Conservation (phyloP, 1,140 invertebrate genomes). For the Zaprionus ornatus region DNA sequence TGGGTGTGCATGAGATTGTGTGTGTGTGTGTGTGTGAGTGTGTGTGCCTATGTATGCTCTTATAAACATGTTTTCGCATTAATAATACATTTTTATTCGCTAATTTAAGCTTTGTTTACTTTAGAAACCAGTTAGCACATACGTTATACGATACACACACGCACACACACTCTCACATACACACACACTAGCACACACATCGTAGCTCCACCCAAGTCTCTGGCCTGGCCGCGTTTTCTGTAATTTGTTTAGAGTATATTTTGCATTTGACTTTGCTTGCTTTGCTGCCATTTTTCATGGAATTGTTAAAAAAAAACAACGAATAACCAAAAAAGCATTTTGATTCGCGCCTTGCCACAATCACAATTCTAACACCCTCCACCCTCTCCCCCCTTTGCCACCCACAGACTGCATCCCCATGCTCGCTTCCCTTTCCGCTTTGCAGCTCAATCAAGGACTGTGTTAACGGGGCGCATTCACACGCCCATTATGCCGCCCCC, state of each 20-base stretch:
- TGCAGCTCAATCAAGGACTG: conserved; percentile 8
- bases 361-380: conserved; percentile 7
- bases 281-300: conserved; percentile 15
- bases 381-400: not conserved
- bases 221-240: conserved; percentile 33
- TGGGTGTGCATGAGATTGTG: conserved; percentile 4
- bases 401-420: not conserved
- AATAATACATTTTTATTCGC: conserved; percentile 82
- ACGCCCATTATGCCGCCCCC: conserved; percentile 3
- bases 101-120: conserved; percentile 77
- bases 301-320: conserved; percentile 26
- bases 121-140: conserved; percentile 72
- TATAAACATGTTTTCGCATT: conserved; percentile 81
- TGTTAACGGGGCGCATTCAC: conserved; percentile 2
- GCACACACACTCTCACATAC: conserved; percentile 7
- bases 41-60: conserved; percentile 43
- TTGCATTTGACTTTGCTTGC: conserved; percentile 17
- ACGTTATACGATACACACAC: conserved; percentile 28
- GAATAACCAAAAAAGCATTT: conserved; percentile 23
- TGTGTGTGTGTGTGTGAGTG: not conserved
- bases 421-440: not conserved
- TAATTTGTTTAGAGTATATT: conserved; percentile 63
- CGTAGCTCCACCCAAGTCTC: conserved; percentile 72
- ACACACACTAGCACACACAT: conserved; percentile 18
- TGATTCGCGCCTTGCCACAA: conserved; percentile 13